phyloP scores from a whole-genome alignment of 2,797 vertebrate genomes.

The Rousettus madagascariensis region DNA sequence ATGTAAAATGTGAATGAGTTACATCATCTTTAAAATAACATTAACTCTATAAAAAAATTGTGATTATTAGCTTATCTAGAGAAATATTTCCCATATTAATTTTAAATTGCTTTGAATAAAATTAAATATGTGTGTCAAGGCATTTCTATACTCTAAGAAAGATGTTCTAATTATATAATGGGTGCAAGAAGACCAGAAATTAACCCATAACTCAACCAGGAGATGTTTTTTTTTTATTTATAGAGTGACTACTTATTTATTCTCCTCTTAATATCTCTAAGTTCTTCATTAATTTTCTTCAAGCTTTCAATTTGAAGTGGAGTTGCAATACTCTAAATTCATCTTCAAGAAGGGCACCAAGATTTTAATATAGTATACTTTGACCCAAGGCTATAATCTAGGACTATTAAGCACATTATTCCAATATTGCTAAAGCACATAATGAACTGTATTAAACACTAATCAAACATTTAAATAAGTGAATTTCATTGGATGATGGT shows the following conservation, averaged over 20 bases:
- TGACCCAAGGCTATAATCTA: conserved; percentile 53
- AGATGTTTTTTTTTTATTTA: conserved; percentile 67
- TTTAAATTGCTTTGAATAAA: conserved; percentile 55
- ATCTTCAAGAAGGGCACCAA: conserved; percentile 45
- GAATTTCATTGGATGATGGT: conserved; percentile 37
- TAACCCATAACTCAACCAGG: conserved; percentile 13
- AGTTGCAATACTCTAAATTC: conserved; percentile 4
- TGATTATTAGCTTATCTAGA: neutral
- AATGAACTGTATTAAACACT: conserved; percentile 70
- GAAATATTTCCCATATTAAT: conserved; percentile 39
- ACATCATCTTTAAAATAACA: neutral
- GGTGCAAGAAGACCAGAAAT: conserved; percentile 31
- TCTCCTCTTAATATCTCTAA: conserved; percentile 57
- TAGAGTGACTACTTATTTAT: conserved; percentile 71
- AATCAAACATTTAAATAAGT: conserved; percentile 79
- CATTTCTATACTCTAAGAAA: conserved; percentile 56
- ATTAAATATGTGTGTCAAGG: neutral
- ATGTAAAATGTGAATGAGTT: neutral
- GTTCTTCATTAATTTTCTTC: conserved; percentile 77
- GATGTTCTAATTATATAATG: conserved; percentile 59
- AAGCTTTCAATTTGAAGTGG: conserved; percentile 66
- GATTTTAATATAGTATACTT: conserved; percentile 60
- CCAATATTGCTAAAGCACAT: conserved; percentile 63
- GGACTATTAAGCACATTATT: conserved; percentile 61
- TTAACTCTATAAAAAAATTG: neutral